phyloP scores from a whole-genome alignment of 92 coral and sea anemone species.

The Siderastrea siderea region DNA sequence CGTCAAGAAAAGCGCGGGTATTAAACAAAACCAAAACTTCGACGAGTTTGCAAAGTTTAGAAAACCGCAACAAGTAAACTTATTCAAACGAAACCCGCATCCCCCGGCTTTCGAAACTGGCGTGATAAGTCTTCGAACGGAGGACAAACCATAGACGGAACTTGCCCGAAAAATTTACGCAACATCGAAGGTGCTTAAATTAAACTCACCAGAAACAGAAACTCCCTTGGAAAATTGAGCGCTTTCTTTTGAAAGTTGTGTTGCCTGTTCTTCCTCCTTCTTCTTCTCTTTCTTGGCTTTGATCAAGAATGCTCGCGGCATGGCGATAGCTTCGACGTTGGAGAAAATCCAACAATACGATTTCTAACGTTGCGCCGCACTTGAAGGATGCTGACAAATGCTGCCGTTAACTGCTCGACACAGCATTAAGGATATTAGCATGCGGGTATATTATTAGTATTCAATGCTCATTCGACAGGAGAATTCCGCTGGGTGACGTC shows the following conservation, averaged over 20 bases:
- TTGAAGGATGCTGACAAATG: conserved; percentile 70
- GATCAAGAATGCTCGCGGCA: conserved; percentile 93
- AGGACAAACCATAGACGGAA: conserved; percentile 42
- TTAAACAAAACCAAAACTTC: conserved; percentile 17
- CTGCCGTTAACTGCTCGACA: conserved; percentile 56
- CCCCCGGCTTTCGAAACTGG: conserved; percentile 26
- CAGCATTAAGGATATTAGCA: conserved; percentile 55
- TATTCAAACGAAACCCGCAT: neutral
- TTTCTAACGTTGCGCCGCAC: conserved; percentile 39
- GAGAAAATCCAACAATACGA: conserved; percentile 52
- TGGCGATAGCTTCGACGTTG: conserved; percentile 53
- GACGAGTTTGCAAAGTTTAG: conserved; percentile 26
- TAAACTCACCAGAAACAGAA: conserved; percentile 44
- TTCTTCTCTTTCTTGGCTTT: conserved; percentile 73
- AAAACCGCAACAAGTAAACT: neutral
- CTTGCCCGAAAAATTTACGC: conserved; percentile 23
- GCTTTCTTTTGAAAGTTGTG: neutral
- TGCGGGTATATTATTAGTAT: conserved; percentile 63
- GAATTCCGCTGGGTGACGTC: conserved; percentile 90
- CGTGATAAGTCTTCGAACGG: conserved; percentile 2
- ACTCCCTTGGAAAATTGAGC: conserved; percentile 27
- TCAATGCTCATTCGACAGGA: conserved; percentile 87
- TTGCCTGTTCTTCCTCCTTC: conserved; percentile 46
- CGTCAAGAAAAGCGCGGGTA: conserved; percentile 2
- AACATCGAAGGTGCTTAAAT: conserved; percentile 31